Base-by-base conservation (phyloP, 2,888 invertebrate genomes). In the Coremacera marginata region DNA sequence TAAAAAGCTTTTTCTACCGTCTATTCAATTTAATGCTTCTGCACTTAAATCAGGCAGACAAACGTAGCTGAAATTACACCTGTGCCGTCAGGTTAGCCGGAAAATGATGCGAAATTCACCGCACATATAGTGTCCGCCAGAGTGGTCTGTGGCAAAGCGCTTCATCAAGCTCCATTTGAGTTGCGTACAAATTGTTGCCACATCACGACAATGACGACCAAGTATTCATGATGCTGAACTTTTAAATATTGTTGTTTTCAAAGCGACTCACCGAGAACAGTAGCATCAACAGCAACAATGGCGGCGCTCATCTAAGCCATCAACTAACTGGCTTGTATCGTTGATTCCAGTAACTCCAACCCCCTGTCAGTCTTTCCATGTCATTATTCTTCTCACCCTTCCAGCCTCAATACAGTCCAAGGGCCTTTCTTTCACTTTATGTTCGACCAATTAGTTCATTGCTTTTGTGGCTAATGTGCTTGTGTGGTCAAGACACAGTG, bases 251-350 rank as follows among this genome's bases (percentile, higher is more conserved):
- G 22, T 55, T 55, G 22, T 55, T 55, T 19, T 55, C 22, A 7
- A 55, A 55, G 55, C 55, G 5, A 67, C 49, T 52, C 27, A 52
- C 5, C 19, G 37, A 37, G 22, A 65, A 73, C 60, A 63, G 62
- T n/a, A 57, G 27, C n/a, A 79, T 68, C 60, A 22, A 27, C 75
- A 73, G 34, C 19, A 75, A 65, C 60, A 68, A 70, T 65, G 51
- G 60, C 11, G 31, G 44, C 44, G 11, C 14, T 3, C 44, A 44
- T 44, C 44, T 44, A 44, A 44, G 44, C 22, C 37, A 55, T 34
- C 63, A 27, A 31, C 4, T 31, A 5, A 7, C 63, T 14, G 34
- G 19, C 55, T 19, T 22, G 22, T 55, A 5, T 55, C 55, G 22
- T n/a, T 19, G 52, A 55, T 22, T 19, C 1, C 19, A n/a, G 8